Conservation (phyloP, 1,140 invertebrate genomes). For the Ericerus pela region DNA sequence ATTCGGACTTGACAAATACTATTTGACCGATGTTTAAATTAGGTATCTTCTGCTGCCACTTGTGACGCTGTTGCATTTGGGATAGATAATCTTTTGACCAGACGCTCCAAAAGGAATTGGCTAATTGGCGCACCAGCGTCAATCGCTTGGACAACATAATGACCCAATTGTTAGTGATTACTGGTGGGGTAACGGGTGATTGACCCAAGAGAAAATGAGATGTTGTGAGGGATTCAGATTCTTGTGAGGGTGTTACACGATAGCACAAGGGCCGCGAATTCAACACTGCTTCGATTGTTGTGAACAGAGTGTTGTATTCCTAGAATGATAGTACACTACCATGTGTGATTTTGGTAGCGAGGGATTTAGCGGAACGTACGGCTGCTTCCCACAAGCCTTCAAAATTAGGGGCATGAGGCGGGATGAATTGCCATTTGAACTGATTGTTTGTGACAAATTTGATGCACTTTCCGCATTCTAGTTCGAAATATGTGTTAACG, state of each 20-base stretch:
- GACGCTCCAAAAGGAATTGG: constrained; percentile 23
- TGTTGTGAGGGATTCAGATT: too few relatives aligned
- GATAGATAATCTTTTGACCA: constrained; percentile 26
- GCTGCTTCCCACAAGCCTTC: constrained; percentile 24
- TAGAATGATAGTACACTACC: constrained; percentile 23
- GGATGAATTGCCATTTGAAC: neutral
- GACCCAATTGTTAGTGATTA: neutral
- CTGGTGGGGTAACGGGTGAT: constrained; percentile 13
- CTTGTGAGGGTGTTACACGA: too few relatives aligned
- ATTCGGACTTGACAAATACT: constrained; percentile 22
- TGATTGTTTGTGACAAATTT: too few relatives aligned
- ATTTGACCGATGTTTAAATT: constrained; percentile 18
- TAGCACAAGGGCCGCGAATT: constrained; percentile 25
- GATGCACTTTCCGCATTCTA: too few relatives aligned
- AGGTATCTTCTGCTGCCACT: constrained; percentile 19
- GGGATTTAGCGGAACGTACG: constrained; percentile 20
- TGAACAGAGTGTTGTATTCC: constrained; percentile 26
- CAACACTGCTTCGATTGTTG: constrained; percentile 25
- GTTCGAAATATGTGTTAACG: neutral
- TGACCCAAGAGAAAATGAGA: constrained; percentile 24
- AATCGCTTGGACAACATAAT: constrained; percentile 17
- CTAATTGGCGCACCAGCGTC: constrained; percentile 19
- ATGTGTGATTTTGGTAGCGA: constrained; percentile 19
- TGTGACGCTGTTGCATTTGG: too few relatives aligned
- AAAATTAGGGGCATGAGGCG: neutral